Evolutionary conservation across 2,888 invertebrate genomes (phyloP), one percentile per base, ranked within the genome.

Genomic region (Aphidius colemani): DNA sequence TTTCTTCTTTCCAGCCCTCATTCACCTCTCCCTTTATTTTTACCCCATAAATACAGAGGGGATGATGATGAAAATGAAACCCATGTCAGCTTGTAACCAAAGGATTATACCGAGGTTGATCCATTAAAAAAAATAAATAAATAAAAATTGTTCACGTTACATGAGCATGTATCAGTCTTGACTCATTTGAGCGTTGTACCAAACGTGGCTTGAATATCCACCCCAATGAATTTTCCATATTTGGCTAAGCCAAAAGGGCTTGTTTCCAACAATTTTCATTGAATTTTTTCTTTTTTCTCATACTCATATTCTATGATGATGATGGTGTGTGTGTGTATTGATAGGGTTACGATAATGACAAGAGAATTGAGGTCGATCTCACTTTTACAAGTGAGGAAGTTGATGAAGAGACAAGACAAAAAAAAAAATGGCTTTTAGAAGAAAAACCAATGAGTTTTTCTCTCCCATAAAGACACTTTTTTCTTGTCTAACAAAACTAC

Each of bases 201-300:
- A 53, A 65, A 62, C 57, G 63, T 57, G 65, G 49, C 49, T 63
- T 65, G 51, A 63, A 66, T 69, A 66, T 59, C 68, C 67, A 63
- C 61, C 66, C 64, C 64, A 69, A 66, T 66, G 64, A 62, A 61
- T 49, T 11, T 40, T 50, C 18, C 10, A 13, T 44, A 11, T 39
- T 53, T n/a, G 11, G 46, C n/a, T 30, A 45, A 39, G 50, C 39
- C 39, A 57, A 40, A 63, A 58, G 58, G 58, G 63, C 40, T 13
- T 8, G 2, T 46, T 43, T n/a, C 13, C 3, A 57, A 45, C 45
- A 11, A 39, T 48, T 5, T 58, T 39, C 46, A 58, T 58, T 46
- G n/a, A 48, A n/a, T 11, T 10, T 18, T 13, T 8, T 18, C 7
- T 10, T 4, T 2, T 51, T 51, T 50, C 2, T 50, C 13, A 10